These are phyloP conservation scores for Coryphaenoides rupestris DNA, from an alignment of 2,113 vertebrate genomes.

Conservation along the genomic window DNA sequence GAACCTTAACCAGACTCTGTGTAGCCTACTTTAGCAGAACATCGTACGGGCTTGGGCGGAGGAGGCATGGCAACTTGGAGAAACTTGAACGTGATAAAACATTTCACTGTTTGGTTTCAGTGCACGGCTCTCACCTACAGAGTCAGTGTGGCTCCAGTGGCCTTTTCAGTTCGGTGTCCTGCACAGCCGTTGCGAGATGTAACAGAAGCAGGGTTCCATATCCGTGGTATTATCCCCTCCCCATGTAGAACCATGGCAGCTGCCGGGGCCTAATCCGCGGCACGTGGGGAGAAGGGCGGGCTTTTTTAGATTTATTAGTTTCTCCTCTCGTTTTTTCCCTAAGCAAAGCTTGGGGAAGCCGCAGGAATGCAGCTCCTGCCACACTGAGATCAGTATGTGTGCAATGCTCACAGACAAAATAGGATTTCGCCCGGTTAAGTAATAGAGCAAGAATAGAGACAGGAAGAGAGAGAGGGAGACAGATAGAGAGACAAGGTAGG, in stretches of 20 bases:
- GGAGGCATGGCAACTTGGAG: too few species aligned
- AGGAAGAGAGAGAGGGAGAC: background rate
- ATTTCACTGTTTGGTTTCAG: slow-evolving; percentile 26
- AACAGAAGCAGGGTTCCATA: slow-evolving; percentile 54
- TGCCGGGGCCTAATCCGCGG: slow-evolving; percentile 57
- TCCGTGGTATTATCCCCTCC: slow-evolving; percentile 54
- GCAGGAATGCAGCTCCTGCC: slow-evolving; percentile 56
- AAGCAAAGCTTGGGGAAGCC: slow-evolving; percentile 55
- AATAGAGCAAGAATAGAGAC: slow-evolving; percentile 24
- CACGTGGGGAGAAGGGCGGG: slow-evolving; percentile 40
- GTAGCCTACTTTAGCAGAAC: too few species aligned
- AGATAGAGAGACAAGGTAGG: too few species aligned
- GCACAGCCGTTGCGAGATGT: slow-evolving; percentile 32
- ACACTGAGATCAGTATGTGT: slow-evolving; percentile 57
- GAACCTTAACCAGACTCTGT: too few species aligned
- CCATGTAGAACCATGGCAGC: slow-evolving; percentile 54
- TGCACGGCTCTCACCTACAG: slow-evolving; percentile 37
- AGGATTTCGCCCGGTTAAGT: slow-evolving; percentile 47
- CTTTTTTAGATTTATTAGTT: slow-evolving; percentile 60
- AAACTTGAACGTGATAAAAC: background rate
- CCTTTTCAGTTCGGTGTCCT: slow-evolving; percentile 38
- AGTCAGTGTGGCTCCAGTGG: slow-evolving; percentile 35
- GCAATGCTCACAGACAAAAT: slow-evolving; percentile 52
- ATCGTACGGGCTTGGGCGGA: too few species aligned
- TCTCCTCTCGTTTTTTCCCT: slow-evolving; percentile 25